Evolutionary conservation across 2,113 vertebrate genomes (phyloP), one percentile per base, ranked within the genome.

Genomic region (Pomatorhinus ruficollis): DNA sequence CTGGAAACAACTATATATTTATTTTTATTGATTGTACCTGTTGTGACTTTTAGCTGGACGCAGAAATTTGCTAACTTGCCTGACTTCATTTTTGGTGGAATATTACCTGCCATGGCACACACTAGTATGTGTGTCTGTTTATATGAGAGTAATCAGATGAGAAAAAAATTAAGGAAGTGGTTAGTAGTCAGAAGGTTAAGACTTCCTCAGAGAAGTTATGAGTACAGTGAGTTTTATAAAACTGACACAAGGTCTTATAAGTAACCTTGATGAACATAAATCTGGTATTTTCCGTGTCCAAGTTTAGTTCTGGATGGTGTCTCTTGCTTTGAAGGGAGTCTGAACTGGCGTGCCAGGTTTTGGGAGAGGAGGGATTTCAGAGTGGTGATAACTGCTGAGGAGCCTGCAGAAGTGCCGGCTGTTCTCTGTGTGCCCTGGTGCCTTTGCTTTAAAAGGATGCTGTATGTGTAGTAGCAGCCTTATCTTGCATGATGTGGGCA

Each of bases 371-470:
- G 11, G 1, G 8, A 3, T 52, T 72, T 59, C 68, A 19, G 59
- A 7, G n/a, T 5, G 0, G 22, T 25, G 31, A 6, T 71, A 44
- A 5, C 47, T 45, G 61, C 54, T 77, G 54, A 39, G 50, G 27
- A 81, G 25, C 28, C 27, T 27, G 24, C 23, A 69, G 63, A 57
- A 52, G 19, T 33, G 33, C 44, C 2, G 1, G 16, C 79, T 15
- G 2, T n/a, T 60, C 69, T 57, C 42, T 68, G 19, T 7, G 1
- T 53, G 45, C 16, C 3, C 59, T 28, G 23, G 31, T 76, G 16
- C 4, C 9, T 53, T 72, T 0, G 0, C 35, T 45, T 63, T 5
- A 42, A 56, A 54, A 64, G 24, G n/a, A 28, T 61, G 31, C 27
- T n/a, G 3, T 8, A 3, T 18, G 19, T 39, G 18, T 40, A 64